Evolutionary conservation across 2,888 invertebrate genomes (phyloP), one percentile per base, ranked within the genome.

Genomic region (Chrysodeixis includens): DNA sequence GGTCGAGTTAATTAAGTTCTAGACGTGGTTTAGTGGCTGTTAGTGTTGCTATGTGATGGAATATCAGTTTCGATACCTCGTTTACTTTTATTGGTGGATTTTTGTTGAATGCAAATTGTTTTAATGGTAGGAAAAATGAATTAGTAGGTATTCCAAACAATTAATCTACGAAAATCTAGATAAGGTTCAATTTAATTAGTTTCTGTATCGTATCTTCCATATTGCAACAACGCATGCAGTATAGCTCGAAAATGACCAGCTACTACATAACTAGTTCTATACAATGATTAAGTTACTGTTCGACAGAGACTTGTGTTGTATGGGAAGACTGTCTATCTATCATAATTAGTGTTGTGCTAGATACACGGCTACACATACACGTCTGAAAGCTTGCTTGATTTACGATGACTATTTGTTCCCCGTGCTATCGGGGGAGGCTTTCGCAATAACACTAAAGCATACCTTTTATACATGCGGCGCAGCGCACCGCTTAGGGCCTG

Each of bases 401-500:
- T 71, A 75, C 71, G 76, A 78, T 54, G 53, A 62, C 60, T 66
- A 64, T 62, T 65, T 71, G 64, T 71, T 60, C 35, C 20, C 44
- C 26, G 32, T 46, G 30, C 54, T 65, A 22, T 49, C 46, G 20
- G 22, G 62, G 51, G 30, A 59, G 55, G 53, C 53, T 66, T 66
- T 59, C 51, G 56, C 20, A 67, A 67, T 63, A 72, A 72, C 56
- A 59, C 71, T 74, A 69, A 65, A 64, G 44, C 68, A 71, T 76
- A 70, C 74, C 68, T 76, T 67, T 69, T 74, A 77, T 74, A 71
- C 76, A 74, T 61, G 44, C 56, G 30, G 68, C 60, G 46, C 55
- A 61, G 57, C 66, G 49, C 63, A 53, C 74, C 58, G 59, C 64
- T 77, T 67, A 56, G 67, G 71, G 82, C 86, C 82, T 86, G 84